Base-by-base conservation (phyloP, 2,113 vertebrate species). In the Pitta sordida region DNA sequence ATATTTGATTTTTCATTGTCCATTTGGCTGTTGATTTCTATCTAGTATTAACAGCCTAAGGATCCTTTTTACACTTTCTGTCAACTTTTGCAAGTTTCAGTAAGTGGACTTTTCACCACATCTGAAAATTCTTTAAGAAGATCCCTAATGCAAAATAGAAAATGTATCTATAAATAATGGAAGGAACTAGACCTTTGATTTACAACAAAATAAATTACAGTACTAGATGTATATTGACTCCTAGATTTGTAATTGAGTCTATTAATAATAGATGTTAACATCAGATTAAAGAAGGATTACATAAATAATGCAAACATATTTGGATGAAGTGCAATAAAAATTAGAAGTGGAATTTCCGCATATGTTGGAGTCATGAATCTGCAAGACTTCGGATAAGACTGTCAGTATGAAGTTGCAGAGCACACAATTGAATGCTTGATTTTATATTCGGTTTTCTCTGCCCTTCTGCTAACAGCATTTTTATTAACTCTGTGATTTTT, bases 261-360 rank as follows among this genome's bases (percentile, higher is more conserved):
- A 88, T 97, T 65, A 96, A 95, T 94, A 96, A 96, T 95, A 77
- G 55, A 95, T 97, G n/a, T 7, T 91, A 95, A 80, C 91, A 86
- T 49, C 58, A 91, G 71, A 87, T 76, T 94, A 94, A 86, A 83
- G 76, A 93, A 67, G 63, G 10, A 39, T 80, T 77, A 30, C 26
- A 96, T 97, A 95, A 96, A 97, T 96, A 94, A 96, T 97, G 81
- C 56, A 96, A 53, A 84, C 5, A 0, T 78, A 85, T 93, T 92
- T 96, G 59, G 65, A 88, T 20, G 41, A 85, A 90, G 20, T 58
- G 36, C 26, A 83, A 49, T 90, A 80, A 73, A 68, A 78, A 15
- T 60, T 76, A 43, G 52, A 80, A 87, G 34, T 89, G 39, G 74
- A 89, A 85, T 93, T 88, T 94, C 44, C 53, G 71, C 7, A 19